phyloP scores from a whole-genome alignment of 2,113 vertebrate genomes.

The Terrapene triunguis region DNA sequence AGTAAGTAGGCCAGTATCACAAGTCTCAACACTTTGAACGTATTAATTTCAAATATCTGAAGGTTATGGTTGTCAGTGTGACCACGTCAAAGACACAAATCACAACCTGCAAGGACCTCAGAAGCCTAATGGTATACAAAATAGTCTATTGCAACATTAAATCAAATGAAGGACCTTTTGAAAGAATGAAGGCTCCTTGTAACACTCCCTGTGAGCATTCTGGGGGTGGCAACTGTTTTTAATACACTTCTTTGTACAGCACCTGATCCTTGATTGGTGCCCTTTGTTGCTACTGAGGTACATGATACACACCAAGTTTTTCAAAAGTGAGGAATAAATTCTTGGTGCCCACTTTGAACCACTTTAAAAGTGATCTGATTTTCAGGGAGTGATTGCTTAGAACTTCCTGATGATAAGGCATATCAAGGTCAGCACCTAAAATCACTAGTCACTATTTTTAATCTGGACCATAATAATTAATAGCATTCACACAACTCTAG shows the following conservation, averaged over 20 bases:
- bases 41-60: conserved; percentile 39
- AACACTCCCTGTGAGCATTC: background rate
- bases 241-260: too few relatives aligned
- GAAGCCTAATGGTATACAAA: background rate
- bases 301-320: background rate
- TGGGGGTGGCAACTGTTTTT: background rate
- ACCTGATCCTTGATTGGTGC: background rate
- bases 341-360: background rate
- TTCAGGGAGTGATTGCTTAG: background rate
- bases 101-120: background rate
- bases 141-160: background rate
- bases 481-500: too few relatives aligned
- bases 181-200: background rate
- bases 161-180: background rate
- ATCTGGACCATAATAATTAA: background rate
- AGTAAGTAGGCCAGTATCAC: background rate
- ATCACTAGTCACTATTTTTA: background rate
- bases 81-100: background rate
- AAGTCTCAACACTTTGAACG: conserved; percentile 29
- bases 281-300: background rate
- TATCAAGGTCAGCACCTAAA: background rate
- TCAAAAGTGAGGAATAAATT: background rate
- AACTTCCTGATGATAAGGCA: background rate
- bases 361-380: background rate
- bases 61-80: background rate